A percentile compares a stretch with the other conserved stretches of the same genome.
These are phyloP conservation scores for Hyla sarda DNA, from an alignment of 2,113 vertebrate genomes.

Conservation along the genomic window DNA sequence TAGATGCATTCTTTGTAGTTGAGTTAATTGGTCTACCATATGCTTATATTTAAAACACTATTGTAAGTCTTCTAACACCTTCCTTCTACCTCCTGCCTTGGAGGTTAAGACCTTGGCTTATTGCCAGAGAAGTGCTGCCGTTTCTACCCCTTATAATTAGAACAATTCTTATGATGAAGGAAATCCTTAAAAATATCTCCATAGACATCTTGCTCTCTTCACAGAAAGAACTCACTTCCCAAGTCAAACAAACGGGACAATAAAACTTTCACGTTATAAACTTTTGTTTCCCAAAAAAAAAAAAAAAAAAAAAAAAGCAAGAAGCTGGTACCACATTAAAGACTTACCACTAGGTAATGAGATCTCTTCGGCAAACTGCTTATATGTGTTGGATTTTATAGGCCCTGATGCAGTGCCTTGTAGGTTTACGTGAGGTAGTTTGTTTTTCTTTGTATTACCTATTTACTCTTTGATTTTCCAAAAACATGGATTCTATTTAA, in stretches of 20 bases:
- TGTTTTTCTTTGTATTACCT: conserved; percentile 3
- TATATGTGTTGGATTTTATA: conserved; percentile 75
- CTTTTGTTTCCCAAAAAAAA: conserved; percentile 79
- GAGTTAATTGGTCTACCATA: conserved; percentile 80
- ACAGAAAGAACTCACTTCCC: conserved; percentile 77
- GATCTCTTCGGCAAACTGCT: conserved; percentile 73
- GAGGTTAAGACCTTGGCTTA: conserved; percentile 73
- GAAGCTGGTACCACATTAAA: conserved; percentile 84
- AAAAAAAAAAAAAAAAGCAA: conserved; percentile 72
- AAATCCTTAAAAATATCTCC: conserved; percentile 82
- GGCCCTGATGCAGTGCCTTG: conserved; percentile 82
- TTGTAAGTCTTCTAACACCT: conserved; percentile 74
- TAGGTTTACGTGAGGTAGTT: neutral
- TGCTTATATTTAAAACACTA: conserved; percentile 77
- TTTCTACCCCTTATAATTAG: conserved; percentile 75
- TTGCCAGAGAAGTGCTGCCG: conserved; percentile 70
- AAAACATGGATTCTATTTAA: neutral
- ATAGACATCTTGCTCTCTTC: conserved; percentile 72
- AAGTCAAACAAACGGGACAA: conserved; percentile 78
- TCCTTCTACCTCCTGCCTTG: conserved; percentile 73
- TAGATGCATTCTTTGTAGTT: conserved; percentile 81
- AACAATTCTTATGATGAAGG: conserved; percentile 79
- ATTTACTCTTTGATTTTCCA: conserved; percentile 2
- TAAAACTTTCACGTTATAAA: conserved; percentile 93
- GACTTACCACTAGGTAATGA: conserved; percentile 86